Percentiles rank a stretch among this genome's conserved stretches.
Evolutionary conservation across 2,113 vertebrate species (phyloP).

Genomic region (Holacanthus passer): DNA sequence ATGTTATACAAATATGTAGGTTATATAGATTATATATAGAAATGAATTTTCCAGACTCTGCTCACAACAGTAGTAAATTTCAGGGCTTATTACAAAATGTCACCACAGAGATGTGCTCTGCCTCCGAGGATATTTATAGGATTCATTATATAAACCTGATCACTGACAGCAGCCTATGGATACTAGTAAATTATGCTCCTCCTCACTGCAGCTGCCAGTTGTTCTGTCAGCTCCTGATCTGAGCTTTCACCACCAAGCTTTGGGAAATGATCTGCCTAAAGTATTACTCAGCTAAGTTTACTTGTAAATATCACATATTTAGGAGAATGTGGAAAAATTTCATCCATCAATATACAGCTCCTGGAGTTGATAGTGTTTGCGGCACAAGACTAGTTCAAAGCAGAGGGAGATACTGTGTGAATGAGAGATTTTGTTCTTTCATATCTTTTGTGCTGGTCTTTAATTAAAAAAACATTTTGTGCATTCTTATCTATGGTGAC

Average conservation of each 20-base stretch:
- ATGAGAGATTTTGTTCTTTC: background rate
- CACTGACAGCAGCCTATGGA: constrained; percentile 58
- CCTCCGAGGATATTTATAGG: constrained; percentile 68
- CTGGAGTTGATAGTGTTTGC: background rate
- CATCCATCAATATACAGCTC: background rate
- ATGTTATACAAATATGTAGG: constrained; percentile 1
- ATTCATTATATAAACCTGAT: constrained; percentile 73
- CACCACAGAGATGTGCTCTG: constrained; percentile 52
- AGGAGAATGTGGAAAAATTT: constrained; percentile 9
- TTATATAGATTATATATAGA: constrained; percentile 1
- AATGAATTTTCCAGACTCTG: constrained; percentile 14
- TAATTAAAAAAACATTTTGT: constrained; percentile 17
- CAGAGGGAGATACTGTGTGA: background rate
- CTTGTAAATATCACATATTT: constrained; percentile 16
- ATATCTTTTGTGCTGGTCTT: background rate
- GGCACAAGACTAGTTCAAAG: background rate
- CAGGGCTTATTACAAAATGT: constrained; percentile 61
- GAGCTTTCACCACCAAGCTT: constrained; percentile 19
- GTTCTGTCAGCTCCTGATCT: constrained; percentile 41
- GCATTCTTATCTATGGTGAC: constrained; percentile 13
- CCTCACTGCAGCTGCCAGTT: constrained; percentile 44
- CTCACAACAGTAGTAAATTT: constrained; percentile 28
- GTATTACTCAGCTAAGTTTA: constrained; percentile 10
- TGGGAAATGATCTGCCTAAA: constrained; percentile 16
- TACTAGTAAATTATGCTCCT: constrained; percentile 58